Evolutionary conservation across 2,888 invertebrate species (phyloP), one percentile per base, ranked within the genome.

Genomic region (Craniophora ligustri): DNA sequence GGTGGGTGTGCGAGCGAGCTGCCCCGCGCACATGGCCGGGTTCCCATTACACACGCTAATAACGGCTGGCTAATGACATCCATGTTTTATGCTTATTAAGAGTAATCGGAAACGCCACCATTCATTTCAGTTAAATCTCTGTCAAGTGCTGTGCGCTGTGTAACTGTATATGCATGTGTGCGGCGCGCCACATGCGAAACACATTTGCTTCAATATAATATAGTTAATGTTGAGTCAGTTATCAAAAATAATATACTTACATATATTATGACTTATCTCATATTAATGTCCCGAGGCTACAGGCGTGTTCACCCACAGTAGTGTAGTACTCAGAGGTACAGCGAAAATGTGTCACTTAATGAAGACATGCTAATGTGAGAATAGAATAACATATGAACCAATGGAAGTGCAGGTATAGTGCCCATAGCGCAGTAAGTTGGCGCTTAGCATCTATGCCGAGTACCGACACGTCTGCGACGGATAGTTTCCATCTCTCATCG

Each of bases 11-110:
- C 10, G 41, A 13, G 2, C 1, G n/a, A 31, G 39, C 30, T 11
- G 15, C 15, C 2, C 32, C 14, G 42, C 21, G 64, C 78, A 79
- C 74, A 79, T 79, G 79, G 78, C 79, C 73, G 60, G 72, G 67
- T 45, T 76, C 73, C 60, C 69, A 62, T 77, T 79, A 72, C 79
- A 73, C 44, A 53, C 45, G 46, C 35, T 54, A 62, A 53, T 53
- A 62, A 63, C 54, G 59, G 40, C 47, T 49, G 36, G 51, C 68
- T 73, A 67, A 67, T 67, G 67, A 64, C 68, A 67, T 72, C 54
- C 64, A 63, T 48, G 53, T 58, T 72, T 34, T 36, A 58, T 53
- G 47, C 67, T 49, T 57, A 61, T 57, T 66, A 48, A 35, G 56
- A 53, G 67, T 68, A 68, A 68, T 67, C 45, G 49, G 72, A 68